Percentiles rank a stretch among this genome's conserved stretches.
These are phyloP conservation scores for Sparus aurata DNA, from an alignment of 2,797 vertebrate species.

Conservation along the genomic window DNA sequence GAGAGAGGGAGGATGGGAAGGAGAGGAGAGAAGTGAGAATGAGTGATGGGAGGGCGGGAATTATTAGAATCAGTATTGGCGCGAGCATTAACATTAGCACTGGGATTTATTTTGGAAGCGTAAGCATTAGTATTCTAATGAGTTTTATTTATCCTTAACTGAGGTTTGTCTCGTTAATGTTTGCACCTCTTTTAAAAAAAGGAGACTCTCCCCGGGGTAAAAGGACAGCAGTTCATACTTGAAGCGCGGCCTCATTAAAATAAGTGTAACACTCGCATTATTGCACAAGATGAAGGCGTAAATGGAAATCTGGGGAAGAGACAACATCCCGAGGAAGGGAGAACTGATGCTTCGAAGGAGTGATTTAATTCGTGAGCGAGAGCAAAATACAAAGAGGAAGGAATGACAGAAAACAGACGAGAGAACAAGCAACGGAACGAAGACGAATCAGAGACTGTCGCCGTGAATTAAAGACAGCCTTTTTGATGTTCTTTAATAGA, in stretches of 20 bases:
- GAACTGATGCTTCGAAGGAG: not conserved
- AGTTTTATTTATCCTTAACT: constrained; percentile 56
- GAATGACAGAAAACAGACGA: constrained; percentile 48
- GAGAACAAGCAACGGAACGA: constrained; percentile 51
- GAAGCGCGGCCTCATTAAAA: constrained; percentile 70
- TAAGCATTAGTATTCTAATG: constrained; percentile 57
- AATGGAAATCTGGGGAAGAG: constrained; percentile 37
- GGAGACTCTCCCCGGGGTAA: constrained; percentile 37
- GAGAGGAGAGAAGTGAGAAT: constrained; percentile 22
- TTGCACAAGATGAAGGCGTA: constrained; percentile 54
- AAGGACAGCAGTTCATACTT: constrained; percentile 65
- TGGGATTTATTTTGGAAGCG: constrained; percentile 52
- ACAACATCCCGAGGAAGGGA: constrained; percentile 20
- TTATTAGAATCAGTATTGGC: constrained; percentile 55
- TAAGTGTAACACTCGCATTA: constrained; percentile 56
- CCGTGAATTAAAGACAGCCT: constrained; percentile 49
- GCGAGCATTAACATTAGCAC: constrained; percentile 40
- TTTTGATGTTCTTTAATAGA: constrained; percentile 60
- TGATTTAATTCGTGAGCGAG: constrained; percentile 18
- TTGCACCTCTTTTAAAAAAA: constrained; percentile 51
- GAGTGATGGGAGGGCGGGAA: constrained; percentile 24
- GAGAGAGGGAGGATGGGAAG: not conserved
- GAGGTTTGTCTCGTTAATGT: constrained; percentile 70
- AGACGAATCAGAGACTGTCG: constrained; percentile 30
- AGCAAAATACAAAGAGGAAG: constrained; percentile 19